Evolutionary conservation across 2,888 invertebrate species (phyloP), one percentile per base, ranked within the genome.

Genomic region (Netelia inedita): DNA sequence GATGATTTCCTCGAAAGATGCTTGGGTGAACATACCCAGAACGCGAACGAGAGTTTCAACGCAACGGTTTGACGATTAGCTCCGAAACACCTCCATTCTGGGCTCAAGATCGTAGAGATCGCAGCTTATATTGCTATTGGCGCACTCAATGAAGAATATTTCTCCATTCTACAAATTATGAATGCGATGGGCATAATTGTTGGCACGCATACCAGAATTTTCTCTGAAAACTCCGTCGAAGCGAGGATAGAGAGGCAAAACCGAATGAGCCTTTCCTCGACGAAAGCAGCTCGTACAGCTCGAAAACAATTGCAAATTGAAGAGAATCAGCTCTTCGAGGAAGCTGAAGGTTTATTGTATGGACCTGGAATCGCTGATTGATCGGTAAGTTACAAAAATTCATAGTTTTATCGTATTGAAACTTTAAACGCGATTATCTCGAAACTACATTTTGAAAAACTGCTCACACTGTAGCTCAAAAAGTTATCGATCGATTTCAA

Each of bases 361-460:
- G 68, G 1, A 5, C 28, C 53, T 14, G 50, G 53, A 75, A 75
- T 65, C 50, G 53, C 23, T 75, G 75, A 65, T 65, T 65, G 50
- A 63, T 50, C 46, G 46, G 65, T 65, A 65, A 53, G 68, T 69
- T 2, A 46, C 14, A 11, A 9, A 46, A 46, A 46, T 14, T 46
- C 9, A 46, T 41, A 41, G 41, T 41, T 41, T 41, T 41, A 41
- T 6, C 41, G 41, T 41, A 41, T 41, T 41, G 41, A 41, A 41
- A 41, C 41, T 50, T 35, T 68, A 68, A 68, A 53, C n/a, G 53
- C 53, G n/a, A 14, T 53, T 53, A 53, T 53, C 53, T 53, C n/a
- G 53, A 55, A 72, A 72, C 55, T 19, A 55, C 55, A 35, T 72
- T 72, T 72, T 55, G 35, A 41, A 72, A 72, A 72, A 63, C 63